Evolutionary conservation across 2,113 vertebrate species (phyloP).

Genomic region (Prunella himalayana): DNA sequence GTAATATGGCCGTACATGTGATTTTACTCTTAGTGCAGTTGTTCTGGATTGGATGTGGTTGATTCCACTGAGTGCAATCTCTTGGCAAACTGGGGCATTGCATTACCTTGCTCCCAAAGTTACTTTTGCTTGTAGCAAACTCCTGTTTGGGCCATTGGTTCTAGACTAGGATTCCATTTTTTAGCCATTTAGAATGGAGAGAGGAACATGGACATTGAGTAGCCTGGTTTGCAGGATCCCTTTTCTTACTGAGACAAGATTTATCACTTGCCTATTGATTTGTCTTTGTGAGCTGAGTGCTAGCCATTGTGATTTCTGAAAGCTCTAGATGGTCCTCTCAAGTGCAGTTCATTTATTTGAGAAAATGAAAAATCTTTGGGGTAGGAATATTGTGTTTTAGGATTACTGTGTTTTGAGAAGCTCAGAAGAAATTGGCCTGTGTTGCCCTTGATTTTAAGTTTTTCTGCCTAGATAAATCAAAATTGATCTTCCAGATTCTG

Average conservation of each 20-base stretch:
- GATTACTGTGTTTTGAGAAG: not conserved
- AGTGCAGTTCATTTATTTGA: not conserved
- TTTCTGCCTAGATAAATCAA: not conserved
- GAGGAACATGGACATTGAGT: not conserved
- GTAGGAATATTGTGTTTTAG: not conserved
- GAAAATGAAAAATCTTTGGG: not conserved
- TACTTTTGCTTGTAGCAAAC: not conserved
- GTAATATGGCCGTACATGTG: not conserved
- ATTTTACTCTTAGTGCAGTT: not conserved
- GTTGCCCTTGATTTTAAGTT: not conserved
- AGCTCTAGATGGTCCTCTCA: not conserved
- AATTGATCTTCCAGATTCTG: not conserved
- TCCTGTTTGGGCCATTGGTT: not conserved
- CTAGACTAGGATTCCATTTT: not conserved
- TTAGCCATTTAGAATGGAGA: not conserved
- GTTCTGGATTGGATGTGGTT: not conserved
- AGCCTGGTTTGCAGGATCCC: not conserved
- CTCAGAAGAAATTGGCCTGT: not conserved
- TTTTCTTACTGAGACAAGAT: not conserved
- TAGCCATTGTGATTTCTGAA: not conserved
- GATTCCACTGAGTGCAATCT: not conserved
- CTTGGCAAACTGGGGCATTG: not conserved
- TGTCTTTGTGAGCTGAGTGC: not conserved
- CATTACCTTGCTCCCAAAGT: not conserved
- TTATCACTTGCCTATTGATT: not conserved